Conservation (phyloP, 2,888 invertebrate species). For the Calameuta pallipes region DNA sequence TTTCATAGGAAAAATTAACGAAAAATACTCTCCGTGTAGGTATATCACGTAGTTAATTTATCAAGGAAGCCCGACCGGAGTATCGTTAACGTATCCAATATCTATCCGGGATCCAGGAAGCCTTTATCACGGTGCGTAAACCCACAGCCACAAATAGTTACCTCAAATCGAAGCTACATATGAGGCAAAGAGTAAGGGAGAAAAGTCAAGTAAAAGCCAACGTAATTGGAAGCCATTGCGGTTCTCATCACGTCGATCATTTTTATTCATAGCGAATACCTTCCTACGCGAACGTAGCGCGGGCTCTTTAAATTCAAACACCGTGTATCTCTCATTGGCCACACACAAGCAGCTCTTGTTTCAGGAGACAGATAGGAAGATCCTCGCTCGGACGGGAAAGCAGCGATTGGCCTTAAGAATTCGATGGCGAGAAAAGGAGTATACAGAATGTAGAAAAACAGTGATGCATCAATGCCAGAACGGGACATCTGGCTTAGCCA, state of each 20-base stretch:
- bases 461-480: constrained; percentile 39
- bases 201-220: neutral
- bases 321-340: neutral
- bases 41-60: neutral
- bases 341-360: neutral
- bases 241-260: neutral
- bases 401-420: neutral
- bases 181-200: neutral
- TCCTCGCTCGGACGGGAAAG: neutral
- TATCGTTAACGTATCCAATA: neutral
- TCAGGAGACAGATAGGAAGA: neutral
- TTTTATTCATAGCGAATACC: neutral
- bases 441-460: constrained; percentile 30
- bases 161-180: neutral
- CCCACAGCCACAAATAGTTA: neutral
- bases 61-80: neutral
- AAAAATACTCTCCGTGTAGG: too few relatives aligned
- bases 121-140: neutral
- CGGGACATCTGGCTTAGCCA: constrained; percentile 37
- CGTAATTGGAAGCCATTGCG: neutral
- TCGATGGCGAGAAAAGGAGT: constrained; percentile 1
- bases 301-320: neutral
- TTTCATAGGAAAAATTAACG: too few relatives aligned
- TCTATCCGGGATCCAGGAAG: neutral
- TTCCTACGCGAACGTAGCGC: neutral